Evolutionary conservation across 2,113 vertebrate genomes (phyloP), one percentile per base, ranked within the genome.

Genomic region (Toxostoma redivivum): DNA sequence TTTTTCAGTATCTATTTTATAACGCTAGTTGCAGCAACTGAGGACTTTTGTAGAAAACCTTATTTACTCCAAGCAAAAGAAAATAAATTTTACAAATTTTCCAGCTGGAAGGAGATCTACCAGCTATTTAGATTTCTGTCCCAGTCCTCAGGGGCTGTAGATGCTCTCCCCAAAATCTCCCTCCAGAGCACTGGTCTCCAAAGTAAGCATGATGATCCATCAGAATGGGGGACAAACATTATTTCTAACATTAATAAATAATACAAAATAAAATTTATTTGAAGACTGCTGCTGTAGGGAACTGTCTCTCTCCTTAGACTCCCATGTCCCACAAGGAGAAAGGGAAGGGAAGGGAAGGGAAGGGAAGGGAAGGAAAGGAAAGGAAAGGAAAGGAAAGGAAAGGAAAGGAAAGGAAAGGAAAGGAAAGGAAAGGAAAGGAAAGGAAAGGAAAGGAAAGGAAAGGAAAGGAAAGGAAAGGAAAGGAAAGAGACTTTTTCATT

Each of bases 141-240:
- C 23, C 6, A 9, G 12, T 17, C 25, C 28, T 65, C 0, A 0
- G 15, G 16, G 27, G 9, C 19, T 76, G 8, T 45, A 3, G 7
- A 20, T 58, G 11, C 8, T 66, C 4, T 57, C 24, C 45, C 14
- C 25, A 70, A 48, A 72, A 27, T 42, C 18, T 65, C 31, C 27
- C 35, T 54, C 20, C 38, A n/a, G 20, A 71, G 5, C 13, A 37
- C 7, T 13, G 25, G 4, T 85, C 15, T 83, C 21, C 67, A n/a
- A 80, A 86, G n/a, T 17, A 9, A 77, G 33, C 9, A 61, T 10
- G 45, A 40, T 9, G 15, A 65, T 37, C 21, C 22, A 7, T 45
- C 8, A 16, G 20, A 11, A 31, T 15, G 6, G 6, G 11, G 11
- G 5, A 2, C 19, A 77, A 51, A 62, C 56, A 37, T 8, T 61